Percentiles rank a stretch among this genome's conserved stretches.
Evolutionary conservation across 2,113 vertebrate species (phyloP).

Genomic region (Microcebus lehilahytsara): DNA sequence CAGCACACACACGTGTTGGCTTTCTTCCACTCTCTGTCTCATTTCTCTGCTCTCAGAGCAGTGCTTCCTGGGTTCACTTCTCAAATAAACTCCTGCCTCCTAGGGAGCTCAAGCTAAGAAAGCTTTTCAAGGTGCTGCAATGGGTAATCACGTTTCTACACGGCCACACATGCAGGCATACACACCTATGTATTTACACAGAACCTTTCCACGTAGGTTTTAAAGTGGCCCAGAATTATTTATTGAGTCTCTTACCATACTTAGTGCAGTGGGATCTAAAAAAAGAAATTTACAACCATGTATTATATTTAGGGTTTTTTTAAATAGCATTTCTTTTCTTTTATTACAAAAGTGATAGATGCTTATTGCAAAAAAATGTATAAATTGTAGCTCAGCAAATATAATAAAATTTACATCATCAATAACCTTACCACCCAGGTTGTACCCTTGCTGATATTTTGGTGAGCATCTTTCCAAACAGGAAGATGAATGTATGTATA

Average conservation of each 20-base stretch:
- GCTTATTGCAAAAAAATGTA: constrained; percentile 23
- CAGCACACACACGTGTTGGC: not conserved
- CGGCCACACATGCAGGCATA: not conserved
- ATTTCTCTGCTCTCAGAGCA: not conserved
- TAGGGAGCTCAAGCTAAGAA: not conserved
- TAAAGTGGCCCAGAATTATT: not conserved
- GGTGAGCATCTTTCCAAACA: constrained; percentile 11
- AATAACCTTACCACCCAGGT: not conserved
- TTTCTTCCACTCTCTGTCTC: not conserved
- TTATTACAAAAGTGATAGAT: constrained; percentile 34
- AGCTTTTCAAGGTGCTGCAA: not conserved
- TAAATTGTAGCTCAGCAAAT: constrained; percentile 11
- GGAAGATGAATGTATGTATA: not conserved
- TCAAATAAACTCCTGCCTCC: not conserved
- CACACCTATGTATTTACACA: not conserved
- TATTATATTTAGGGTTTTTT: not conserved
- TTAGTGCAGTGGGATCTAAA: not conserved
- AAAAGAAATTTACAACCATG: not conserved
- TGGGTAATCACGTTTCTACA: not conserved
- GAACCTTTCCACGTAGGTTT: not conserved
- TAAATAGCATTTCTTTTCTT: not conserved
- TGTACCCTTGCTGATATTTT: not conserved
- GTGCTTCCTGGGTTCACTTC: not conserved
- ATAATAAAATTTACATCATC: constrained; percentile 15
- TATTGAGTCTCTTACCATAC: not conserved